Base-by-base conservation (phyloP, 2,113 vertebrate species). In the Phainopepla nitens region DNA sequence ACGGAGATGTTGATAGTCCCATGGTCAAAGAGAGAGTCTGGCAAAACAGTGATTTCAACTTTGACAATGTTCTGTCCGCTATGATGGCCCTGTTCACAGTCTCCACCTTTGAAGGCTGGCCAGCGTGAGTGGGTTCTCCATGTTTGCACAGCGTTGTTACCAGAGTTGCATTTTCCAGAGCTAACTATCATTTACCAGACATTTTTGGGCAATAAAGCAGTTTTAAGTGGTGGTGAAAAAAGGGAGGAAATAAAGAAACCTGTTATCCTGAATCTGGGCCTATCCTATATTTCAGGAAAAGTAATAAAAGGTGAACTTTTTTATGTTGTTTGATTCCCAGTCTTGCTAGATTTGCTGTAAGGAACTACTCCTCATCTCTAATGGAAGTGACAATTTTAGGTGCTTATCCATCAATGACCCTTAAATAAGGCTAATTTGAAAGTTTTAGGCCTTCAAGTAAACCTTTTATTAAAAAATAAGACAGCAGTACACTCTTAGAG, bases 1-100 rank as follows among this genome's bases (percentile, higher is more conserved):
- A 99, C 3, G 99, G 99, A 60, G 99, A 99, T 54, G 98, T 99
- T 18, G 99, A 99, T 44, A 99, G 97, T 89, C 99, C 99, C 7
- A 97, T 98, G 95, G 98, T 99, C 82, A 98, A 99, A 73, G 99
- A 98, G 93, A 98, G 99, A 19, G 73, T 98, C 64, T 99, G 99
- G 99, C 98, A 99, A 94, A 99, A 99, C 54, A 99, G 99, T 31
- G 99, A 99, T 54, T 99, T 99, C 97, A 99, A 99, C 98, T 99
- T 99, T 45, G 99, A 99, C 93, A 99, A 99, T 2, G 99, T 99
- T 66, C 99, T 99, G 29, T 99, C 99, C 89, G 99, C 99, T 85
- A 99, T 99, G 99, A 99, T 99, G 99, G 99, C 99, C 5, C 98
- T 99, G 72, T 99, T 99, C 97, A 99, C 99, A 0, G 99, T 99